phyloP scores from a whole-genome alignment of 2,113 vertebrate genomes.

The Nesoenas mayeri region DNA sequence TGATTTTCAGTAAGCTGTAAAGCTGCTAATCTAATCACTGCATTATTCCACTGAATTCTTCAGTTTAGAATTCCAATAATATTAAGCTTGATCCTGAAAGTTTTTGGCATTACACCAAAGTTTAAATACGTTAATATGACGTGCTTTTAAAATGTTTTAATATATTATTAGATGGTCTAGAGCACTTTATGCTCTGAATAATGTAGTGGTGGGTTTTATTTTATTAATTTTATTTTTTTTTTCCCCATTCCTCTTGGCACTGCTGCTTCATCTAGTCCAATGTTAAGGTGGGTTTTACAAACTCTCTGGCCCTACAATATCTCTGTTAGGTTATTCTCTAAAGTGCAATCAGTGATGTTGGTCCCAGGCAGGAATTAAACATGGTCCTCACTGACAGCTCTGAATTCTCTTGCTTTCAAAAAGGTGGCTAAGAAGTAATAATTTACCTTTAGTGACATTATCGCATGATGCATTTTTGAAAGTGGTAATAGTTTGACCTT shows the following conservation, averaged over 20 bases:
- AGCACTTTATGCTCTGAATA: background rate
- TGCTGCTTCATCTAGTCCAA: background rate
- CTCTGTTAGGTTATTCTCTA: background rate
- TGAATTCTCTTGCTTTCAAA: background rate
- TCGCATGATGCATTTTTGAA: background rate
- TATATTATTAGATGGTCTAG: background rate
- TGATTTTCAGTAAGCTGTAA: conserved; percentile 69
- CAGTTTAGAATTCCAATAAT: background rate
- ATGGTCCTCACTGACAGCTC: background rate
- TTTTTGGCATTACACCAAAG: conserved; percentile 72
- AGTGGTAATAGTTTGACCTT: background rate
- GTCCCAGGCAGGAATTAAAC: background rate
- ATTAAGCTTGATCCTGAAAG: background rate
- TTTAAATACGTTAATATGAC: conserved; percentile 70
- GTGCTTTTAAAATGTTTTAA: background rate
- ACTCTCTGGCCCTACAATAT: background rate
- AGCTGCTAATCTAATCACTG: conserved; percentile 29
- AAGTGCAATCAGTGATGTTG: background rate
- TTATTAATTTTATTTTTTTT: too few relatives aligned
- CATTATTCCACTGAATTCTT: conserved; percentile 12
- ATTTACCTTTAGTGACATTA: background rate
- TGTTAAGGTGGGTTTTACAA: background rate
- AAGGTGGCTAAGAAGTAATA: background rate
- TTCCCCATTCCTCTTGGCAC: background rate
- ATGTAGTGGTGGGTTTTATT: background rate